A percentile compares a stretch with the other conserved stretches of the same genome.
Conservation (phyloP, 2,797 vertebrate genomes). For the Babyrousa celebensis region DNA sequence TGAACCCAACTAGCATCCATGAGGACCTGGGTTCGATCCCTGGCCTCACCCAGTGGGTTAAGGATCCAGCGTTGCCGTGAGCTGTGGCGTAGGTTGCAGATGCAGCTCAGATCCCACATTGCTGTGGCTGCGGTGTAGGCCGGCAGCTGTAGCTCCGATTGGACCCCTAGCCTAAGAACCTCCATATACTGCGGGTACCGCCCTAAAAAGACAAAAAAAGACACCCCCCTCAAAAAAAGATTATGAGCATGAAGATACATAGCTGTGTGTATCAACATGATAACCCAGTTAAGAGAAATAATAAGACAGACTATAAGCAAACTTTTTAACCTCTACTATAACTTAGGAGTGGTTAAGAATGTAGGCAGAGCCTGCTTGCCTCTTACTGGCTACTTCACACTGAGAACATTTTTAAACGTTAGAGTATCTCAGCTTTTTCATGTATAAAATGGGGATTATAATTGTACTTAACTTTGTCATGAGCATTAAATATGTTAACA, state of each 20-base stretch:
- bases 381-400: background rate
- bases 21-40: too few species aligned
- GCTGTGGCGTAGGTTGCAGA: too few species aligned
- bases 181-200: too few species aligned
- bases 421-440: background rate
- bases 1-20: too few species aligned
- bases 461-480: background rate
- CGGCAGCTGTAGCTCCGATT: too few species aligned
- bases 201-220: too few species aligned
- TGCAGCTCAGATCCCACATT: too few species aligned
- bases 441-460: background rate
- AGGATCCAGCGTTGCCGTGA: too few species aligned
- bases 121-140: too few species aligned
- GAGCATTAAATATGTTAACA: background rate
- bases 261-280: background rate
- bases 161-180: too few species aligned
- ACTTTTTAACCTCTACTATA: background rate
- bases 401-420: background rate
- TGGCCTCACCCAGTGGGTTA: too few species aligned
- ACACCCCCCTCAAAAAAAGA: background rate
- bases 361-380: background rate
- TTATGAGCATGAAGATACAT: background rate
- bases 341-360: background rate
- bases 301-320: background rate
- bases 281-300: constrained; percentile 10